Evolutionary conservation across 2,888 invertebrate species (phyloP).

Genomic region (Acrocyrtus sp.): DNA sequence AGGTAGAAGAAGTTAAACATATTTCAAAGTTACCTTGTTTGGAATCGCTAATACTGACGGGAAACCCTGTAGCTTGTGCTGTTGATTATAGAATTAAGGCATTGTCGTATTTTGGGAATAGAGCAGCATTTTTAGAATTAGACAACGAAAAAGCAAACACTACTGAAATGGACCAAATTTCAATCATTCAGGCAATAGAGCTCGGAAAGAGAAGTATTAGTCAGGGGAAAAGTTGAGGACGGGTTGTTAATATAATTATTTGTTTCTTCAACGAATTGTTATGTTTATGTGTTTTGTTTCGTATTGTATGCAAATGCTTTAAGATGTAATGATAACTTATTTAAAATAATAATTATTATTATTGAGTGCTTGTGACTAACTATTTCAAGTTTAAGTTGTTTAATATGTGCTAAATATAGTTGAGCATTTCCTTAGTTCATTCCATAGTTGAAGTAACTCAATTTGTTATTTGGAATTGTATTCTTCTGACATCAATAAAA

Average conservation of each 20-base stretch:
- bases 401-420: too few species aligned
- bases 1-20: slow-evolving; percentile 83
- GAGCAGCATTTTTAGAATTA: slow-evolving; percentile 84
- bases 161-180: slow-evolving; percentile 90
- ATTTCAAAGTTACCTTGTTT: slow-evolving; percentile 86
- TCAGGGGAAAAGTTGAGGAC: too few species aligned
- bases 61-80: slow-evolving; percentile 87
- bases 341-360: too few species aligned
- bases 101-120: slow-evolving; percentile 84
- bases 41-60: slow-evolving; percentile 85
- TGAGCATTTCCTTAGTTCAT: too few species aligned
- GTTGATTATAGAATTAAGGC: slow-evolving; percentile 92
- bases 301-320: too few species aligned
- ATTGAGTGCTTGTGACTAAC: too few species aligned
- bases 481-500: too few species aligned
- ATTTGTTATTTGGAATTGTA: too few species aligned
- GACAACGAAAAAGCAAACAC: slow-evolving; percentile 89
- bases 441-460: too few species aligned
- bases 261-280: too few species aligned
- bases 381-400: too few species aligned
- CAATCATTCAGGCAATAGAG: slow-evolving; percentile 87
- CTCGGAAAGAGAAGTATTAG: slow-evolving; percentile 69
- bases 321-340: too few species aligned
- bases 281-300: not conserved
- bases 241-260: not conserved